phyloP scores from a whole-genome alignment of 1,140 invertebrate genomes.

The Drosophila bipectinata region DNA sequence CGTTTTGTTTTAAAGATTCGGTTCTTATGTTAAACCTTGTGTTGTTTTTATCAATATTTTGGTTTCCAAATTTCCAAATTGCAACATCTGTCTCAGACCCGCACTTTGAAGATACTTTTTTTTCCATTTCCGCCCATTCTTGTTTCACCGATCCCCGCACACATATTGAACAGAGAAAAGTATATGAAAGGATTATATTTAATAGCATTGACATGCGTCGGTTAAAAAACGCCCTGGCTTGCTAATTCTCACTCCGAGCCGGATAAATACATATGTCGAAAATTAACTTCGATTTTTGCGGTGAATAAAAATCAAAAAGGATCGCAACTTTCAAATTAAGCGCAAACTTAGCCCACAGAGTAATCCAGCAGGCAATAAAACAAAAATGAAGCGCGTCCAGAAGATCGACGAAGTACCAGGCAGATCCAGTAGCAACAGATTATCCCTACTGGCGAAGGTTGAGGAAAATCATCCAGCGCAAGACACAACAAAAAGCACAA shows the following conservation, averaged over 20 bases:
- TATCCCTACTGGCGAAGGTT: no score
- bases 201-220: slow-evolving; percentile 48
- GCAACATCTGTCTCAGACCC: no score
- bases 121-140: slow-evolving; percentile 73
- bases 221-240: slow-evolving; percentile 41
- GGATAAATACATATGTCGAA: slow-evolving; percentile 46
- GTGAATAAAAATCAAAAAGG: slow-evolving; percentile 15
- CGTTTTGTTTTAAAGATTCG: slow-evolving; percentile 23
- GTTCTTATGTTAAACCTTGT: slow-evolving; percentile 52
- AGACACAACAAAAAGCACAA: no score
- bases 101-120: slow-evolving; percentile 83
- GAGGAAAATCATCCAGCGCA: no score
- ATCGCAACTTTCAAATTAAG: no score
- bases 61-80: slow-evolving; percentile 84
- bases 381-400: no score
- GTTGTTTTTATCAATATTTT: slow-evolving; percentile 83
- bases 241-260: slow-evolving; percentile 47
- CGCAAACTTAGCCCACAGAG: no score
- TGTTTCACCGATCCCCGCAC: slow-evolving; percentile 30
- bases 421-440: no score
- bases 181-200: slow-evolving; percentile 32
- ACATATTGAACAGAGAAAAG: slow-evolving; percentile 36
- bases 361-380: no score
- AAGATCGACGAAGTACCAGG: no score
- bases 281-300: slow-evolving; percentile 31